Evolutionary conservation across 1,140 invertebrate species (phyloP), one percentile per base, ranked within the genome.

Genomic region (Halyomorpha halys): DNA sequence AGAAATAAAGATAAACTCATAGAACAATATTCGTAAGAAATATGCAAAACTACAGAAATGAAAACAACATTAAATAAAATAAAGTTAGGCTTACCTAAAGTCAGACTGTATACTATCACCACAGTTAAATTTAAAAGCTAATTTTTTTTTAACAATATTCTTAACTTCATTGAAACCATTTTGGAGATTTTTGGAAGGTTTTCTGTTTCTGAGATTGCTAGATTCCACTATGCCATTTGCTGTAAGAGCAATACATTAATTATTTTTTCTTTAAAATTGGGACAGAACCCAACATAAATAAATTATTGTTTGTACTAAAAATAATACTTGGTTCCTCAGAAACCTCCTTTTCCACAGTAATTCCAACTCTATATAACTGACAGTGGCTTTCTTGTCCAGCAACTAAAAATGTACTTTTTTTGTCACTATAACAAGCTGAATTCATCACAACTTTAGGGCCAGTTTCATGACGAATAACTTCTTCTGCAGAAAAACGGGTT

Each of bases 371-470:
- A 72, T 94, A 95, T 66, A 94, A 77, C 70, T 93, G 89, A 75
- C 91, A 95, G 71, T 91, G 87, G 61, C 87, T 91, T 78, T 96
- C 91, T 76, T 94, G 88, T 2, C 92, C 93, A 45, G 89, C 90
- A 21, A 87, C 89, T n/a, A 96, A 74, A 73, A 86, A 87, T 11
- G 84, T 85, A 69, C 83, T 80, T 69, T 86, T 83, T 0, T 79
- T 82, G 76, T 85, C 79, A 70, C 80, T 85, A 23, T 79, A 78
- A 14, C 84, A 80, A 11, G 86, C 81, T 74, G 88, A 90, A 71
- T 94, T 95, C 93, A 96, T 96, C 0, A 95, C 89, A 51, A 94
- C 91, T 73, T 85, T 88, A 2, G 83, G 80, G 4, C 90, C 91
- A 15, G 92, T 94, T 74, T 93, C 89, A 74, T 93, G 87, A 65